Base-by-base conservation (phyloP, 1,140 invertebrate genomes). In the Tenebrio molitor region DNA sequence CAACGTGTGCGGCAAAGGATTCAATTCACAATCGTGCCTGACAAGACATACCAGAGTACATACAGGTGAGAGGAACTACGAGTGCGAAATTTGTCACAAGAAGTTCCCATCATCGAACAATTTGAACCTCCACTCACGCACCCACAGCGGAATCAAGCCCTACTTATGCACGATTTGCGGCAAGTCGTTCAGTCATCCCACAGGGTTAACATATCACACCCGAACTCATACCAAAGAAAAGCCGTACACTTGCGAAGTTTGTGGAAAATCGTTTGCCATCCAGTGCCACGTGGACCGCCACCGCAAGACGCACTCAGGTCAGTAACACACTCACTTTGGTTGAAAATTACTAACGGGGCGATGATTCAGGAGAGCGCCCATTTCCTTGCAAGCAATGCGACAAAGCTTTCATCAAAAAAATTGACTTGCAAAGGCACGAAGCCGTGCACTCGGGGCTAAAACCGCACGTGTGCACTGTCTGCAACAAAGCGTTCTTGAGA, bases 401-500 rank as follows among this genome's bases (percentile, higher is more conserved):
- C 1, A 77, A 73, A 68, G 78, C 74, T 7, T 79, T 86, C 62
- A 85, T 85, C 0, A 80, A 79, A 25, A 76, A 79, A 64, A 74
- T 74, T 16, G 77, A 80, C 67, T 66, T 80, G 15, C 76, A 79
- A 65, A 67, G 78, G 12, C 91, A 93, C 76, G 82, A 88, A n/a
- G 84, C 88, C 29, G 88, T 89, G 8, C 87, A 90, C 64, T 86
- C 86, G 7, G 87, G 87, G n/a, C 85, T 89, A 68, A 88, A 90
- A 15, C 89, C 88, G 0, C 88, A 90, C 68, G 80, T 84, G 10
- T 95, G 93, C 76, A 81, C 85, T 33, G 77, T 89, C 0, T 93
- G 91, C 77, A 85, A 86, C 0, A 92, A 92, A 74, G 85, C 90
- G 23, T 96, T 96, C 77, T 68, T 76, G 17, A 73, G 74, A 29